Evolutionary conservation across 2,888 invertebrate genomes (phyloP).

Genomic region (Brachylomia viminalis): DNA sequence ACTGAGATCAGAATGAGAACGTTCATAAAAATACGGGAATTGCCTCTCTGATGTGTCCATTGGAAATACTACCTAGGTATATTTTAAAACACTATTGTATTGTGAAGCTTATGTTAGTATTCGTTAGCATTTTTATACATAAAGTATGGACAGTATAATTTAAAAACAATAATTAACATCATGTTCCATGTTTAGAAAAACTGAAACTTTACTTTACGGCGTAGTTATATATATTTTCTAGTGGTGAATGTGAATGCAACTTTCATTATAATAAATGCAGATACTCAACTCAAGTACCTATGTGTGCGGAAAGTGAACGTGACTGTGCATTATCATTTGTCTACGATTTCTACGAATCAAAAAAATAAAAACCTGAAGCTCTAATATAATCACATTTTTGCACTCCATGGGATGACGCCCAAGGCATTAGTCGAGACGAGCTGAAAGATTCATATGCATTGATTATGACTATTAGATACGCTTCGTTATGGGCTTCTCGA

Average conservation of each 20-base stretch:
- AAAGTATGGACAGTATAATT: neutral
- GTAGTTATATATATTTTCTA: neutral
- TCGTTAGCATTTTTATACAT: neutral
- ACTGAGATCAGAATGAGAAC: too few species aligned
- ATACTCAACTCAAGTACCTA: neutral
- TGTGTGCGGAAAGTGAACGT: neutral
- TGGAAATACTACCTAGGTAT: neutral
- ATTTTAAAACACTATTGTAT: neutral
- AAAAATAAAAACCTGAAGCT: conserved; percentile 14
- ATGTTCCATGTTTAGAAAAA: neutral
- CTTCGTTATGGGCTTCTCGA: conserved; percentile 26
- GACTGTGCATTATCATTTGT: conserved; percentile 3
- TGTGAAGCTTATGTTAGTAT: neutral
- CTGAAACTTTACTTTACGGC: neutral
- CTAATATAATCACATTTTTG: conserved; percentile 30
- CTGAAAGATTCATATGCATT: conserved; percentile 27
- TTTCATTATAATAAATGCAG: conserved; percentile 19
- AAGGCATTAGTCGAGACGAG: conserved; percentile 6
- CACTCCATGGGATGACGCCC: conserved; percentile 11
- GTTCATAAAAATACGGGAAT: too few species aligned
- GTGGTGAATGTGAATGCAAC: neutral
- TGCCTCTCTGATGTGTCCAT: too few species aligned
- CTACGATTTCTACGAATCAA: neutral
- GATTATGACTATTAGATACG: conserved; percentile 27
- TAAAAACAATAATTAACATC: neutral